Base-by-base conservation (phyloP, 2,113 vertebrate species). In the Carassius gibelio region DNA sequence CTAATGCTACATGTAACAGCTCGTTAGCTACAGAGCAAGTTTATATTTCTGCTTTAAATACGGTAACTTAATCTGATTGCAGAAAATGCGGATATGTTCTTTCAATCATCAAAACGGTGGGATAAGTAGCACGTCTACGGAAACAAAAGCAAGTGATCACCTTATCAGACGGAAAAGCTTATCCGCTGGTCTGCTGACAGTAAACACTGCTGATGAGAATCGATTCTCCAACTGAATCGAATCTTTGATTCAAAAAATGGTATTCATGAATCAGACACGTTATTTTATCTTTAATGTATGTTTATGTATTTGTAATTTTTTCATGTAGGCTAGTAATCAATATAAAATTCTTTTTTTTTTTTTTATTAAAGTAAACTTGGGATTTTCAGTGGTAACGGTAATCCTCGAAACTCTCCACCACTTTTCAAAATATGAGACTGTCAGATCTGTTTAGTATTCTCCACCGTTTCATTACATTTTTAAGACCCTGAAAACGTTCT, bases 201-300 rank as follows among this genome's bases (percentile, higher is more conserved):
- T 88, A 84, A 87, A 88, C 88, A 87, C 81, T 57, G 72, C 34
- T n/a, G 36, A 11, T 62, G 82, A 3, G 87, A 86, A 42, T 84
- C 87, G 87, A 81, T 9, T 86, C 87, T 3, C 34, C 4, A 55
- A 81, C 17, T 74, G 68, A 72, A 6, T 83, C 66, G 68, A 72
- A 26, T 38, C 66, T 59, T 38, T 36, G 66, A 19, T 72, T 85
- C 83, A 62, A 8, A 2, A 2, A 36, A 61, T 36, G 4, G 5
- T 76, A 0, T 30, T 11, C 9, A 69, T 38, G 17, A 38, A 11
- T 10, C 10, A n/a, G 21, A 38, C 1, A 13, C 9, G n/a, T 59
- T 59, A 2, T 34, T 30, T 26, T 17, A 4, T 38, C 13, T 71
- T 59, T 59, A 21, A 38, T 10, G 57, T 45, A 59, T 23, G 1